Conservation (phyloP, 2,797 vertebrate species). For the Falco cherrug region DNA sequence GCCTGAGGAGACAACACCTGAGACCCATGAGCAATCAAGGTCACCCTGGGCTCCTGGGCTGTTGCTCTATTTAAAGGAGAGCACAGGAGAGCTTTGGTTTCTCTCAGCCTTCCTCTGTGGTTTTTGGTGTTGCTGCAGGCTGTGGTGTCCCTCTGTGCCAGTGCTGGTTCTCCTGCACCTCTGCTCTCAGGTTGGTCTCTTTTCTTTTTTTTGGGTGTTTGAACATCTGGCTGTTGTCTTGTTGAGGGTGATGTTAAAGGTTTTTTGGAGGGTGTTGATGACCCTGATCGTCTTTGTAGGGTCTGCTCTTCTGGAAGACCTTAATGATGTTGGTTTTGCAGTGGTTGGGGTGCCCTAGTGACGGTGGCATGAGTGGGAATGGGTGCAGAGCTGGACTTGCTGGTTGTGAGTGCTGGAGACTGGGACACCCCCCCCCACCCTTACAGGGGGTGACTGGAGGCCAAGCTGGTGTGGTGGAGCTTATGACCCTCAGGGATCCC, state of each 20-base stretch:
- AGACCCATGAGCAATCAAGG: fast-evolving
- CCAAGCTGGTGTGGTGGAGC: fast-evolving
- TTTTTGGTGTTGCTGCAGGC: neutral
- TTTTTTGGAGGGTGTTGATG: neutral
- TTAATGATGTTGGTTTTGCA: neutral
- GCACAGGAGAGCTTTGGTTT: fast-evolving
- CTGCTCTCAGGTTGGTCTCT: neutral
- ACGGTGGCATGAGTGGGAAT: neutral
- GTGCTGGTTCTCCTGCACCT: fast-evolving
- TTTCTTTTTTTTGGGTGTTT: fast-evolving
- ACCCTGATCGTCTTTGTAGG: fast-evolving
- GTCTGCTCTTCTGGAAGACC: neutral
- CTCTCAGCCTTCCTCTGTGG: fast-evolving
- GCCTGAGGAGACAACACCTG: neutral
- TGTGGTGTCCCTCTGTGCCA: fast-evolving
- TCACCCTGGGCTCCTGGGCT: neutral
- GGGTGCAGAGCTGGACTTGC: neutral
- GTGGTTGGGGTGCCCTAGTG: neutral
- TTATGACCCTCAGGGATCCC: fast-evolving
- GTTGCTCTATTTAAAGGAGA: neutral
- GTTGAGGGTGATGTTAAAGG: neutral
- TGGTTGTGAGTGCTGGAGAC: neutral
- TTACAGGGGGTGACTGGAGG: neutral
- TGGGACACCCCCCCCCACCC: too few species aligned
- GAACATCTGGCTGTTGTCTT: neutral